Evolutionary conservation across 2,797 vertebrate genomes (phyloP), one percentile per base, ranked within the genome.

Genomic region (Gambelia wislizenii): DNA sequence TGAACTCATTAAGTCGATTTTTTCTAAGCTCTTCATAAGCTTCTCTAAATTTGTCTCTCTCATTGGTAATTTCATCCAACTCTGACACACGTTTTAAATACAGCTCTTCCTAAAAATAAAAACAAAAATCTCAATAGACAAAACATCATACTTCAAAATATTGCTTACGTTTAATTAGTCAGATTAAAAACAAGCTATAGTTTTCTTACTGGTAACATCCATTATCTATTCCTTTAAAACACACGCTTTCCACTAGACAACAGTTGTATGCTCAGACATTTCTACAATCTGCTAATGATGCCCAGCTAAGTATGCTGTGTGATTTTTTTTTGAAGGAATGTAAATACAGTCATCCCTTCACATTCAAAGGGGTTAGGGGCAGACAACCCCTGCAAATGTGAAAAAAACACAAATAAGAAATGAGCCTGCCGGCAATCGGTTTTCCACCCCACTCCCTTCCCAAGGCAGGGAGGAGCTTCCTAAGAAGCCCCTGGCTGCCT

Each of bases 1-100:
- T 99, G 89, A 99, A 99, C 91, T 99, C 99, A 33, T 99, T 98
- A 75, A 99, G 98, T 39, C 99, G 97, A 92, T 98, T 98, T 86
- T 98, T 99, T 79, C 98, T 97, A 85, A 99, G 97, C 78, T 98
- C 97, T 95, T 99, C 99, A 52, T 97, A 98, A 87, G 97, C 98
- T 9, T 96, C 97, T 91, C 98, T 98, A 95, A 99, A 99, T 5
- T 87, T 89, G 96, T 99, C 98, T 93, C 99, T 97, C 95, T 98
- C 96, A 0, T 89, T 95, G 47, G 98, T 99, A 94, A 99, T 98
- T 93, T 98, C 97, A 87, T 99, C 98, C 93, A 99, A 95, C 90
- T 99, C 98, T 61, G 96, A 96, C 92, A 99, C 99, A 0, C 98
- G 97, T 94, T 98, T 98, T 95, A 99, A 95, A 95, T 99, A 99